A percentile compares a stretch with the other conserved stretches of the same genome.
These are phyloP conservation scores for Ferdinandea cuprea DNA, from an alignment of 2,888 invertebrate genomes.

Conservation along the genomic window DNA sequence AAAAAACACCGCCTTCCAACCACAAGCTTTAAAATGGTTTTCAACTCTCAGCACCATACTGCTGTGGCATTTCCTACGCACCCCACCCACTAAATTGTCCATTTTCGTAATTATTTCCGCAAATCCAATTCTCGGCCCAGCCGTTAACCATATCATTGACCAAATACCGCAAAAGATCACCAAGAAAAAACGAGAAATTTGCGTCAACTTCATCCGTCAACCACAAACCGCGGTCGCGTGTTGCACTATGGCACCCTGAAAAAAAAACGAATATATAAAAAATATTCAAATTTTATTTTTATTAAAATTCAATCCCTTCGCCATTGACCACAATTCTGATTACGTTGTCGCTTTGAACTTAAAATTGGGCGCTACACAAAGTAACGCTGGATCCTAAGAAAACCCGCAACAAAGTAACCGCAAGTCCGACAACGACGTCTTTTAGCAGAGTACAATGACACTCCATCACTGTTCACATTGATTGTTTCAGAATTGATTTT, in stretches of 20 bases:
- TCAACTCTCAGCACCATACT: too few relatives aligned
- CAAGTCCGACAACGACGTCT: slow-evolving; percentile 25
- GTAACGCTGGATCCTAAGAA: slow-evolving; percentile 1
- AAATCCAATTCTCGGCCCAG: slow-evolving; percentile 27
- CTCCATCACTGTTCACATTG: not conserved
- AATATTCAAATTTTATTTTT: too few relatives aligned
- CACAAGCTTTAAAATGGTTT: too few relatives aligned
- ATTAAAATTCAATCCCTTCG: not conserved
- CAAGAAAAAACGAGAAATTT: slow-evolving; percentile 26
- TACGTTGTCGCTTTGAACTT: slow-evolving; percentile 52
- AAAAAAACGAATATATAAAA: too few relatives aligned
- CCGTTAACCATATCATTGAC: slow-evolving; percentile 15
- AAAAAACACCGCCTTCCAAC: too few relatives aligned
- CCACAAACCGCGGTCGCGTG: slow-evolving; percentile 61
- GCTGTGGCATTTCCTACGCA: too few relatives aligned
- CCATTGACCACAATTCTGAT: slow-evolving; percentile 61
- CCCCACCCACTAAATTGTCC: too few relatives aligned
- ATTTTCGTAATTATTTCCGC: slow-evolving; percentile 37
- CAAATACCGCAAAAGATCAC: slow-evolving; percentile 46
- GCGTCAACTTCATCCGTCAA: slow-evolving; percentile 59
- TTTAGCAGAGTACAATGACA: not conserved
- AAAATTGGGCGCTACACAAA: slow-evolving; percentile 17
- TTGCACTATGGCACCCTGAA: slow-evolving; percentile 40
- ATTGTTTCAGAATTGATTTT: slow-evolving; percentile 15
- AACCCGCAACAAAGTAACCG: slow-evolving; percentile 63